Evolutionary conservation across 2,797 vertebrate genomes (phyloP), one percentile per base, ranked within the genome.

Genomic region (Ctenochaetus hawaiiensis): DNA sequence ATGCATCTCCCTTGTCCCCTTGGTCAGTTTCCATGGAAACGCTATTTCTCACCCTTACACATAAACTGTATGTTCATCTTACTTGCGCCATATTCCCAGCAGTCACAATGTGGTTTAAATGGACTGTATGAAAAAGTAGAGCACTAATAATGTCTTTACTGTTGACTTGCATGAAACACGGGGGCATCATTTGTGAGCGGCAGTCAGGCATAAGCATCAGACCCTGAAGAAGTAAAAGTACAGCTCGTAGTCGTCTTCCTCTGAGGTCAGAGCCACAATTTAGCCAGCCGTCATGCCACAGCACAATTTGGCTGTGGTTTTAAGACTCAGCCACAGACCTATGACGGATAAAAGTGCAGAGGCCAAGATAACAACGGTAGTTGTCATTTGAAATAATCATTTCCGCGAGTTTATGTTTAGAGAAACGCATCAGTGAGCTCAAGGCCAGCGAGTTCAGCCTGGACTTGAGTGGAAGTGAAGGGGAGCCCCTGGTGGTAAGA

Each of bases 11-110:
- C 48, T 66, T 76, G 84, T 92, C 86, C 89, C 89, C 78, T 78
- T 48, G 83, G 89, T 91, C 90, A 92, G 89, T 94, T 91, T 88
- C 92, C 91, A 93, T 94, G 91, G 93, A 89, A 93, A 94, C 91
- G 0, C 80, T 67, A 64, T 84, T 80, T 89, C 86, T 90, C 57
- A 91, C 69, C 77, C 80, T 61, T 83, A 78, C 77, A 84, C 82
- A 77, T 75, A 56, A 61, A 81, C 73, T 67, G 65, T 71, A 79
- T 66, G 67, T 81, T 88, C 78, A 65, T 78, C 76, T 48, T 26
- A 37, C 61, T 74, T 17, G 17, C 67, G 62, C 66, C 64, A 26
- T 77, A 43, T 72, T 76, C 79, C 69, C 76, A 72, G 63, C 58
- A 60, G 76, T 68, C 41, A 59, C 18, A 66, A 51, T 78, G 69